Conservation (phyloP, 23 tunicate genomes). For the Phallusia fumigata region DNA sequence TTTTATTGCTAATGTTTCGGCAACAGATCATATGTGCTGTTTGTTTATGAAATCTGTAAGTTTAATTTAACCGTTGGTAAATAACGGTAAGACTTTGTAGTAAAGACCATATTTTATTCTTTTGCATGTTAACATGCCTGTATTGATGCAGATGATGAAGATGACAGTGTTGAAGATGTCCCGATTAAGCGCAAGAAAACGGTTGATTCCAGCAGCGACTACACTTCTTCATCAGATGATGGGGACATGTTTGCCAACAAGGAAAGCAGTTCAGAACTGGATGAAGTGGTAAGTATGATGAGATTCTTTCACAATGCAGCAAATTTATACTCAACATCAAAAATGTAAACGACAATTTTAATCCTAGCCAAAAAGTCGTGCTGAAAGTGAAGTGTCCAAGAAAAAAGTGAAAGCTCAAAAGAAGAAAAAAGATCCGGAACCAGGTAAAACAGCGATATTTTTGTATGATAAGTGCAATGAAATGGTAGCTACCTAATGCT, state of each 20-base stretch:
- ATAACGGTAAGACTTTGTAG: too few species aligned
- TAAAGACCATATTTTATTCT: background rate
- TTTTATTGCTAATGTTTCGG: too few species aligned
- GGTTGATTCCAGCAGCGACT: conserved; percentile 15
- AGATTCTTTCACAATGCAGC: too few species aligned
- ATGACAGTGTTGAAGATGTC: conserved; percentile 3
- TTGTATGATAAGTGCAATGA: too few species aligned
- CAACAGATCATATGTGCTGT: too few species aligned
- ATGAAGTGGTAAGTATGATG: conserved; percentile 10
- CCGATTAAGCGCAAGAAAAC: conserved; percentile 16
- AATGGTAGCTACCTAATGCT: too few species aligned
- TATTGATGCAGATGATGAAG: background rate
- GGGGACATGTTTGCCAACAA: conserved; percentile 43
- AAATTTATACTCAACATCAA: background rate
- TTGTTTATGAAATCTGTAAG: too few species aligned
- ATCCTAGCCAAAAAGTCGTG: background rate
- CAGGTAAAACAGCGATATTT: background rate
- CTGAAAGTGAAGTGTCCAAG: background rate
- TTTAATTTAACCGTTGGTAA: too few species aligned
- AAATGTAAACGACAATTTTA: too few species aligned
- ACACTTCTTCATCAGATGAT: conserved; percentile 21
- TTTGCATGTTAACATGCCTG: background rate
- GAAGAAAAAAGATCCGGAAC: conserved; percentile 7
- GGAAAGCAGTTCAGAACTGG: conserved; percentile 1
- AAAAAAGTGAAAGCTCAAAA: background rate